Conservation (phyloP, 2,113 vertebrate species). For the Myotis lucifugus region DNA sequence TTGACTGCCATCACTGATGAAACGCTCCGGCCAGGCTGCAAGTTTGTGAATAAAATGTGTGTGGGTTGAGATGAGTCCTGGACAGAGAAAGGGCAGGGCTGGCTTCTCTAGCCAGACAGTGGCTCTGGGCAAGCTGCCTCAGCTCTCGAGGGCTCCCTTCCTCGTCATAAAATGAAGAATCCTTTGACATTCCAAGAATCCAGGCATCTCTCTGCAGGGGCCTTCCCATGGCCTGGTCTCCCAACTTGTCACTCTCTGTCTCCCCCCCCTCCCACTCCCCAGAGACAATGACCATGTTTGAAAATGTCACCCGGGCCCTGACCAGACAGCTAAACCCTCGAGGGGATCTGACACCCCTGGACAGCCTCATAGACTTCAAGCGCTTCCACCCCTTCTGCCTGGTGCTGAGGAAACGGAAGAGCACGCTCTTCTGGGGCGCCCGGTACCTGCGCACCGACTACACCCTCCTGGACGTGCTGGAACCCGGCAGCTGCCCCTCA, state of each 20-base stretch:
- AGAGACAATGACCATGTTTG: slow-evolving; percentile 78
- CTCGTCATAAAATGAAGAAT: not conserved
- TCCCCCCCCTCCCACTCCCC: not conserved
- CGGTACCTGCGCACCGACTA: slow-evolving; percentile 74
- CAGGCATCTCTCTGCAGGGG: not conserved
- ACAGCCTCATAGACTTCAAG: slow-evolving; percentile 79
- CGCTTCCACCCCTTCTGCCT: slow-evolving; percentile 79
- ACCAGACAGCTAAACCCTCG: slow-evolving; percentile 75
- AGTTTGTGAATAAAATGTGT: not conserved
- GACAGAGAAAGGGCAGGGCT: not conserved
- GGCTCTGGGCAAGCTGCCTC: too few species aligned
- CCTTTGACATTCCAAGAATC: not conserved
- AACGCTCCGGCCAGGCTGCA: not conserved
- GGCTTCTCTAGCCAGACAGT: not conserved
- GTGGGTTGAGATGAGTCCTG: not conserved
- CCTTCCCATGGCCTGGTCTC: not conserved
- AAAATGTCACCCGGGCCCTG: slow-evolving; percentile 76
- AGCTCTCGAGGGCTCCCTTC: not conserved
- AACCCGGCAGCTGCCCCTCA: slow-evolving; percentile 52
- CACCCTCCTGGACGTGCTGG: slow-evolving; percentile 70
- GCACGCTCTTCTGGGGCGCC: slow-evolving; percentile 70
- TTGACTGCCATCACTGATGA: not conserved
- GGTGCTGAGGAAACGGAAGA: slow-evolving; percentile 76
- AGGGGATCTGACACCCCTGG: slow-evolving; percentile 74
- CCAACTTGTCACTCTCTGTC: not conserved